These are phyloP conservation scores for Podarcis cretensis DNA, from an alignment of 2,113 vertebrate species.

Conservation along the genomic window DNA sequence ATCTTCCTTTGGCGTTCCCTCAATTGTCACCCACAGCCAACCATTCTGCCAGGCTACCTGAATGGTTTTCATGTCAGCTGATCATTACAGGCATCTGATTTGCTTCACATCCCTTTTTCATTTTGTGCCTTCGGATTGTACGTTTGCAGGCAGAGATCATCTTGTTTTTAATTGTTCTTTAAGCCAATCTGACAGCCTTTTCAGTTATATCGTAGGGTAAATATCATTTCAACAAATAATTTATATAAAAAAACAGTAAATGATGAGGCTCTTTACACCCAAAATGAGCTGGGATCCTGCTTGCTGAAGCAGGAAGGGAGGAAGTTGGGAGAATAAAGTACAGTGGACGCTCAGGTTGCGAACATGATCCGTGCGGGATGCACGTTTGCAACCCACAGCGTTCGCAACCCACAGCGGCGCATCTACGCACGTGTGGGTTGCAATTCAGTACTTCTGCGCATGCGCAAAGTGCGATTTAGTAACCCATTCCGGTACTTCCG, in stretches of 20 bases:
- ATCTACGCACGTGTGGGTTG: too few relatives aligned
- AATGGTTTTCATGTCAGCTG: not conserved
- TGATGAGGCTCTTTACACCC: not conserved
- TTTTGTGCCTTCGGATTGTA: not conserved
- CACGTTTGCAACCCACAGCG: too few relatives aligned
- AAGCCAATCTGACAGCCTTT: too few relatives aligned
- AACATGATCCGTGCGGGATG: too few relatives aligned
- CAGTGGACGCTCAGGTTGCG: too few relatives aligned
- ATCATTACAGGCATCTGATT: not conserved
- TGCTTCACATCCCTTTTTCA: not conserved
- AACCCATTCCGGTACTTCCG: too few relatives aligned
- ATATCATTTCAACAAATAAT: too few relatives aligned
- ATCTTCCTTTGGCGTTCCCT: not conserved
- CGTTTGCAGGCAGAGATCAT: not conserved
- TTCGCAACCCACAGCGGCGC: too few relatives aligned
- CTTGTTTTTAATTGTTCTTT: too few relatives aligned
- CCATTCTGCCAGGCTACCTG: not conserved
- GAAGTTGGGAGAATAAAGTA: not conserved
- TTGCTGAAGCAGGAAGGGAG: not conserved
- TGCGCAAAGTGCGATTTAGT: too few relatives aligned
- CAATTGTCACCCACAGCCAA: not conserved
- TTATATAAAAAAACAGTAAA: too few relatives aligned
- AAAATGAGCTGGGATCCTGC: not conserved
- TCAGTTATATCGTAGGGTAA: not conserved
- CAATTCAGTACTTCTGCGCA: too few relatives aligned